A percentile compares a stretch with the other conserved stretches of the same genome.
Conservation (phyloP, 2,113 vertebrate species). For the Cinclus mexicanus region DNA sequence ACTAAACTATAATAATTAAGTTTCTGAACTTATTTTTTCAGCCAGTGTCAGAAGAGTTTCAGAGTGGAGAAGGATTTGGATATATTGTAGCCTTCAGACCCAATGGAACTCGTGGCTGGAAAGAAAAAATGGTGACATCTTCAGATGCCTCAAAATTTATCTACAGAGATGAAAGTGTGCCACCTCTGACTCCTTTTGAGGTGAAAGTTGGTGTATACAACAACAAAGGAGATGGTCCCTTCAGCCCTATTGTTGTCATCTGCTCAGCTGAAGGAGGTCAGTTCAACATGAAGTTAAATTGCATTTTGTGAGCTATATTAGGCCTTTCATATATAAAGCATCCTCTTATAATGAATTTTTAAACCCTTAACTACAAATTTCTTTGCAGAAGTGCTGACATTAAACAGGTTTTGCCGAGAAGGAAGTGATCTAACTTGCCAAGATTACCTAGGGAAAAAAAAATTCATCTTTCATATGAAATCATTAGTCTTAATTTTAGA, state of each 20-base stretch:
- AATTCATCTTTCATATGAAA: neutral
- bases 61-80: conserved; percentile 95
- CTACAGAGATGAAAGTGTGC: conserved; percentile 94
- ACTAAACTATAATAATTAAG: neutral
- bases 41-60: conserved; percentile 97
- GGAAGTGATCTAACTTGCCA: neutral
- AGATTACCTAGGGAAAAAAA: neutral
- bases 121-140: conserved; percentile 97
- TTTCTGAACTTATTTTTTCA: conserved; percentile 58
- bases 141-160: conserved; percentile 94
- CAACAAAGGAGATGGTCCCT: conserved; percentile 96
- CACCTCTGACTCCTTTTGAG: conserved; percentile 92
- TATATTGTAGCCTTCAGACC: conserved; percentile 96
- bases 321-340: neutral
- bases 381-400: neutral
- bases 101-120: conserved; percentile 94
- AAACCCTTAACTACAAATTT: neutral
- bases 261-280: conserved; percentile 94
- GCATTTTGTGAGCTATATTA: neutral
- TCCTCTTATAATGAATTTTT: neutral
- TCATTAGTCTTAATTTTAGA: neutral
- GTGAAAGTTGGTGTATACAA: conserved; percentile 98
- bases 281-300: conserved; percentile 23
- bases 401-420: neutral
- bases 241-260: conserved; percentile 90